These are phyloP conservation scores for Dicerorhinus sumatrensis DNA, from an alignment of 2,113 vertebrate species.

Conservation along the genomic window DNA sequence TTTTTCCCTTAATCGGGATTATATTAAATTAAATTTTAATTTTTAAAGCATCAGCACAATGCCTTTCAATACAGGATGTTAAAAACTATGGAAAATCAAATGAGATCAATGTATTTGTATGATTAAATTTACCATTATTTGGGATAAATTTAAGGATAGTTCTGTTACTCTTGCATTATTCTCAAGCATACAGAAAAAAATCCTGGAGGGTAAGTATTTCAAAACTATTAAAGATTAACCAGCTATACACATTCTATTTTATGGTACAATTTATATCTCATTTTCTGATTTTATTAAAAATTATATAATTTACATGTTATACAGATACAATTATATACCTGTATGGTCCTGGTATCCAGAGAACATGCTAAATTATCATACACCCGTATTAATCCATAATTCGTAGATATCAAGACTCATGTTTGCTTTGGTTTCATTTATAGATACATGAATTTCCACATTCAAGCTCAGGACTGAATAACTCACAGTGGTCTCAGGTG, in stretches of 20 bases:
- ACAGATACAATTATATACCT: background rate
- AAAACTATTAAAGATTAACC: background rate
- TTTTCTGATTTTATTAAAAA: conserved; percentile 22
- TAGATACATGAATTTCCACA: background rate
- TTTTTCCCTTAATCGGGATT: background rate
- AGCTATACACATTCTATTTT: background rate
- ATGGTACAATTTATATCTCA: background rate
- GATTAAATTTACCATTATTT: background rate
- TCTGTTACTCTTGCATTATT: background rate
- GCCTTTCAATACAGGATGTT: background rate
- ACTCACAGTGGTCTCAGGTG: background rate
- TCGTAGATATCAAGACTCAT: background rate
- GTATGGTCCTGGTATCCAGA: background rate
- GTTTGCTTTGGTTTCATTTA: background rate
- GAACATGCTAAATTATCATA: background rate
- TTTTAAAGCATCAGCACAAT: background rate
- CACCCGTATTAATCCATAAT: background rate
- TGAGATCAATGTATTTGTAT: background rate
- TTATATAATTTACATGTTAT: background rate
- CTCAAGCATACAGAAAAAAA: background rate
- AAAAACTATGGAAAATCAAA: background rate
- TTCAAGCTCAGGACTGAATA: background rate
- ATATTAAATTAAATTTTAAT: background rate
- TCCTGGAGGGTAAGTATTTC: background rate
- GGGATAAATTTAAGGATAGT: background rate